Conservation (phyloP, 2,113 vertebrate species). For the Myrmophylax atrothorax region DNA sequence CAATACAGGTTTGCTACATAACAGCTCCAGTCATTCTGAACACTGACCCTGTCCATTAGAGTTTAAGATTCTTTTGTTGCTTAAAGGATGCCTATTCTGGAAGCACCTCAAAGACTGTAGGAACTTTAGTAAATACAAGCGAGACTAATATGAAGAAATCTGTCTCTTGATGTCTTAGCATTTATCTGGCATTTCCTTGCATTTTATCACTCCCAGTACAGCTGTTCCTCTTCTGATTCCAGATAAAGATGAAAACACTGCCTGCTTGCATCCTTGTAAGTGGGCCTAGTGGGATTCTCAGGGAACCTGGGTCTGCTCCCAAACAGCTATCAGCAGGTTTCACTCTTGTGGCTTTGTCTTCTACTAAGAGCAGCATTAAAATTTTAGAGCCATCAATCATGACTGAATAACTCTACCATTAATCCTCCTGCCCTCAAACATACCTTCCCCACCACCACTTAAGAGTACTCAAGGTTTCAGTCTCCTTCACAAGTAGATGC, state of each 20-base stretch:
- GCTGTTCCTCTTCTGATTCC: neutral
- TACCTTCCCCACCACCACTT: neutral
- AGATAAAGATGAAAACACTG: neutral
- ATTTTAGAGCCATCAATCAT: neutral
- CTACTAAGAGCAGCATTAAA: neutral
- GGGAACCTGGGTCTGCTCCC: neutral
- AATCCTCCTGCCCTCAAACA: neutral
- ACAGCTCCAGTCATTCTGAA: neutral
- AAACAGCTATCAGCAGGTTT: neutral
- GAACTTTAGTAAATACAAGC: neutral
- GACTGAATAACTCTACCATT: neutral
- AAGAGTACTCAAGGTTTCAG: neutral
- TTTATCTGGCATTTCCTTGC: neutral
- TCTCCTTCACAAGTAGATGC: neutral
- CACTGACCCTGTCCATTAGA: neutral
- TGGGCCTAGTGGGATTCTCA: neutral
- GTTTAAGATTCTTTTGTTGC: neutral
- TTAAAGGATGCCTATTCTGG: neutral
- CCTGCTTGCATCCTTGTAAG: neutral
- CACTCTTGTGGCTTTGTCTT: neutral
- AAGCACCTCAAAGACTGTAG: neutral
- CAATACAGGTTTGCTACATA: neutral
- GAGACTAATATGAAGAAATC: neutral
- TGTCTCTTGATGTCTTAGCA: neutral
- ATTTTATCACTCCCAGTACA: neutral